Conservation (phyloP, 1,140 invertebrate genomes). For the Neodiprion lecontei region DNA sequence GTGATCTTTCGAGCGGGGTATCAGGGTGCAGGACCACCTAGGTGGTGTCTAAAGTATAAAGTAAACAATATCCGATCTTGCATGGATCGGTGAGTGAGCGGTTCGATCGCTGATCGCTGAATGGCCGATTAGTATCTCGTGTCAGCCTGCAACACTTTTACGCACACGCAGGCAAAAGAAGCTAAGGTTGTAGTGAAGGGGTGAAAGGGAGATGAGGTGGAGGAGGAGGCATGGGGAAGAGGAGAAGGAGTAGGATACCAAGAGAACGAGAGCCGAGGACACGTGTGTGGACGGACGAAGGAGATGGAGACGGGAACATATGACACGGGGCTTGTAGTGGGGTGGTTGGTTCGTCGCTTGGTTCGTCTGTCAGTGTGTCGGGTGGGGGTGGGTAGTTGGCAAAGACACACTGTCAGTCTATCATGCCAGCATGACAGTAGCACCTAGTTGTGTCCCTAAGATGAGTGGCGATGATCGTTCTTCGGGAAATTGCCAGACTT, state of each 20-base stretch:
- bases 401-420: constrained; percentile 54
- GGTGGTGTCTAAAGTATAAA: constrained; percentile 55
- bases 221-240: background rate
- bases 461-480: background rate
- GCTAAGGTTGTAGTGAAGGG: background rate
- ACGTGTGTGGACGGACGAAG: constrained; percentile 28
- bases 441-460: constrained; percentile 23
- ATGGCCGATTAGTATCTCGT: constrained; percentile 59
- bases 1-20: constrained; percentile 51
- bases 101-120: constrained; percentile 48
- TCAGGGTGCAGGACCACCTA: constrained; percentile 56
- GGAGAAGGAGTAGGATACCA: constrained; percentile 11
- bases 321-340: constrained; percentile 41
- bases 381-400: constrained; percentile 52
- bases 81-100: constrained; percentile 34
- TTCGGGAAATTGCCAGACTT: background rate
- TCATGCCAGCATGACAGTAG: constrained; percentile 48
- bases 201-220: background rate
- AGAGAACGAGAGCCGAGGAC: constrained; percentile 25
- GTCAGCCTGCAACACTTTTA: constrained; percentile 42
- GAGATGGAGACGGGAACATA: constrained; percentile 22
- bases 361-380: constrained; percentile 34
- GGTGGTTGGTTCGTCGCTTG: constrained; percentile 35
- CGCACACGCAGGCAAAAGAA: background rate
- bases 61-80: constrained; percentile 48